phyloP scores from a whole-genome alignment of 1,140 invertebrate genomes.

The Daktulosphaira vitifoliae region DNA sequence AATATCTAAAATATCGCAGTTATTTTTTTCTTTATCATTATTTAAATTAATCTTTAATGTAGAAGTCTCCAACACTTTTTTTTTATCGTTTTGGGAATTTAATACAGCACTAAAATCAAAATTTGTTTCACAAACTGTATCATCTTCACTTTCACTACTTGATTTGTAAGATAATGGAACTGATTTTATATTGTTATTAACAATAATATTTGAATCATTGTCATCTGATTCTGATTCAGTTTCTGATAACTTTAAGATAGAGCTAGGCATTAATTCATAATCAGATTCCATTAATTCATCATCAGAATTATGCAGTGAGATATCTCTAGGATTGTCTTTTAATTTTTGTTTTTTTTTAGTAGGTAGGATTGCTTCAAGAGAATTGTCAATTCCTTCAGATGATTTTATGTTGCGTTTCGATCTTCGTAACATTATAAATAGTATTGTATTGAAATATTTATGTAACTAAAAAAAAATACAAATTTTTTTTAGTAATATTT shows the following conservation, averaged over 20 bases:
- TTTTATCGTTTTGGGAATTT: not conserved
- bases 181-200: not conserved
- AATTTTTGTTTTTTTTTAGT: not conserved
- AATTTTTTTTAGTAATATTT: too few relatives aligned
- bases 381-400: not conserved
- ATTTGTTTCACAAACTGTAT: conserved; percentile 16
- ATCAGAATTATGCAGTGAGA: conserved; percentile 3
- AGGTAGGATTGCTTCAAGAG: not conserved
- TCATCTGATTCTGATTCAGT: conserved; percentile 17
- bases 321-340: not conserved
- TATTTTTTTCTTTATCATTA: not conserved
- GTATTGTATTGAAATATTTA: too few relatives aligned
- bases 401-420: conserved; percentile 2
- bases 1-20: conserved; percentile 9
- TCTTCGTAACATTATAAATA: conserved; percentile 7
- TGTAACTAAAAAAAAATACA: too few relatives aligned
- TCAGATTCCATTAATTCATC: not conserved
- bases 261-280: too few relatives aligned
- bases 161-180: not conserved
- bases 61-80: not conserved
- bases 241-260: conserved; percentile 20
- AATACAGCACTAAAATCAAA: conserved; percentile 15
- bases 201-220: not conserved
- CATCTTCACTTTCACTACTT: conserved; percentile 12
- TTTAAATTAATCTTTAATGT: too few relatives aligned